Base-by-base conservation (phyloP, 1,140 invertebrate species). In the Zaprionus africanus region DNA sequence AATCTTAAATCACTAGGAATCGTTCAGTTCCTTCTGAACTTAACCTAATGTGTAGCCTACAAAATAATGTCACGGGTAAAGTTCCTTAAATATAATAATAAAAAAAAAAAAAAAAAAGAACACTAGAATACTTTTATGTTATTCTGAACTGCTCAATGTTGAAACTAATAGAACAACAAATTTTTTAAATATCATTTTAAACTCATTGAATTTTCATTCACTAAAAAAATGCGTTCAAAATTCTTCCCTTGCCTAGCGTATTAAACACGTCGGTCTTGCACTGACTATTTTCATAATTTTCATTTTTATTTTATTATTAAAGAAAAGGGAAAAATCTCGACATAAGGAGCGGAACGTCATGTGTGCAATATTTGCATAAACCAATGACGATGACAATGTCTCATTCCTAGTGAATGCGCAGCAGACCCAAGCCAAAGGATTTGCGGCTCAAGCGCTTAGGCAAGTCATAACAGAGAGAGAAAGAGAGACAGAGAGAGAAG, bases 341-440 rank as follows among this genome's bases (percentile, higher is more conserved):
- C 61, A 49, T 61, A 19, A 49, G 9, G 66, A 62, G 41, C 54
- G 36, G 53, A 64, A 67, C 49, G 63, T 51, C 61, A 85, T 73
- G 72, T 79, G 63, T 57, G 43, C 63, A 51, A 71, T 75, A 90
- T 88, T 88, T 88, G 72, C 81, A 85, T 90, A 85, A 72, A 79
- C 69, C 69, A 59, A 58, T 65, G 65, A 62, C 61, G 62, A 66
- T 63, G 63, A 74, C 71, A 76, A 77, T 65, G 64, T 68, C 63
- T 78, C 56, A 51, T 63, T 64, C 49, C 74, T 49, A 73, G 51
- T 73, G 78, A 79, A 64, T 77, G 62, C 63, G 22, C 71, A 61
- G 22, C 51, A 56, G 51, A 69, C 67, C 68, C 63, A 65, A 73
- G 56, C 67, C 78, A 72, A 70, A 57, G 69, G 81, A 83, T 71